phyloP scores from a whole-genome alignment of 2,888 invertebrate species.

The Copidosoma aretas region DNA sequence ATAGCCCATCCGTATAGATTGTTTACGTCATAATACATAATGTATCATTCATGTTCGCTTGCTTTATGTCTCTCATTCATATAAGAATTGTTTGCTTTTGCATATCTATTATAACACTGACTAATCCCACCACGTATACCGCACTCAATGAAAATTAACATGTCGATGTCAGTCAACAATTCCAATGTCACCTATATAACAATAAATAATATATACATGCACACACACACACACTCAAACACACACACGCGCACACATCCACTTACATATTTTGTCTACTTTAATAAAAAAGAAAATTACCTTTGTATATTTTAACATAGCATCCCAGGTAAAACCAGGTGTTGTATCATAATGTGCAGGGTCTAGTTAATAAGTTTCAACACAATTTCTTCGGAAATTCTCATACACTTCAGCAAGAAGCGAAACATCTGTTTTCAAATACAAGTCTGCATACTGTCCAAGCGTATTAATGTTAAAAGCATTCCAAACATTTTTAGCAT shows the following conservation, averaged over 20 bases:
- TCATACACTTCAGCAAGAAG: constrained; percentile 42
- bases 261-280: no score
- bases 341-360: constrained; percentile 36
- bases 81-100: constrained; percentile 43
- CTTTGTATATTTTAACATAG: constrained; percentile 24
- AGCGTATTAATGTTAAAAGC: constrained; percentile 3
- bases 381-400: constrained; percentile 33
- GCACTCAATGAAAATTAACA: constrained; percentile 39
- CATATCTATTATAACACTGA: constrained; percentile 42
- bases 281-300: constrained; percentile 12
- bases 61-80: constrained; percentile 33
- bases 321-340: constrained; percentile 26
- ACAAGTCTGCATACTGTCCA: constrained; percentile 50
- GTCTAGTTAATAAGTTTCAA: constrained; percentile 25
- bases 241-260: no score
- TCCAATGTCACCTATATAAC: constrained; percentile 34
- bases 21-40: constrained; percentile 39
- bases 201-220: no score
- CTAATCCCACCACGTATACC: constrained; percentile 43
- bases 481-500: no score
- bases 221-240: no score
- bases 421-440: constrained; percentile 42
- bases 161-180: constrained; percentile 34
- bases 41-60: constrained; percentile 20
- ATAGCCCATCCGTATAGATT: constrained; percentile 12